phyloP scores from a whole-genome alignment of 2,113 vertebrate genomes.

The Trinectes maculatus region DNA sequence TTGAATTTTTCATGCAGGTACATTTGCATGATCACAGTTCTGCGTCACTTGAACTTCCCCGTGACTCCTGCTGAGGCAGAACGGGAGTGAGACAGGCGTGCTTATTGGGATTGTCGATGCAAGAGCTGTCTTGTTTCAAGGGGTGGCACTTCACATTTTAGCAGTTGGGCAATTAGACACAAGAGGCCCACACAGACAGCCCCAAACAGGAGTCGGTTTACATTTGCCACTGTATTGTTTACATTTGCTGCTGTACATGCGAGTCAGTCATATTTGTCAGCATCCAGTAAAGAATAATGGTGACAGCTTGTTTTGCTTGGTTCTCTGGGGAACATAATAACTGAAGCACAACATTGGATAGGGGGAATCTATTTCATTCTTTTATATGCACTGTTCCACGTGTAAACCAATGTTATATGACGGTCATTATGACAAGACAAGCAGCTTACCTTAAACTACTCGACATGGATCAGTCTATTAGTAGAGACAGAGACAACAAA shows the following conservation, averaged over 20 bases:
- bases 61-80: slow-evolving; percentile 59
- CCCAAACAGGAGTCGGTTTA: slow-evolving; percentile 41
- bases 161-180: slow-evolving; percentile 55
- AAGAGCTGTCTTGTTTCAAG: slow-evolving; percentile 68
- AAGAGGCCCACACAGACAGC: slow-evolving; percentile 24
- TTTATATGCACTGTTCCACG: neutral
- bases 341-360: neutral
- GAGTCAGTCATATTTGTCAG: slow-evolving; percentile 8
- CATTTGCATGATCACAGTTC: slow-evolving; percentile 77
- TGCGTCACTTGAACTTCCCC: slow-evolving; percentile 62
- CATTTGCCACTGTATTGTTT: slow-evolving; percentile 27
- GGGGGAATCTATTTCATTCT: neutral
- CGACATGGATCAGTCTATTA: slow-evolving; percentile 71
- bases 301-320: neutral
- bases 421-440: slow-evolving; percentile 4
- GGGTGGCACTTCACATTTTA: slow-evolving; percentile 54
- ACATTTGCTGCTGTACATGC: slow-evolving; percentile 7
- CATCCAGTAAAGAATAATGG: slow-evolving; percentile 1
- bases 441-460: slow-evolving; percentile 18
- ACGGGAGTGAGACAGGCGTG: slow-evolving; percentile 60
- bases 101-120: slow-evolving; percentile 65
- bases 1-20: slow-evolving; percentile 76
- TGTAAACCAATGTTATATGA: neutral
- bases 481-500: slow-evolving; percentile 65
- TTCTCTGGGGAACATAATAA: neutral